Base-by-base conservation (phyloP, 2,797 vertebrate genomes). In the Phylloscopus collybita region DNA sequence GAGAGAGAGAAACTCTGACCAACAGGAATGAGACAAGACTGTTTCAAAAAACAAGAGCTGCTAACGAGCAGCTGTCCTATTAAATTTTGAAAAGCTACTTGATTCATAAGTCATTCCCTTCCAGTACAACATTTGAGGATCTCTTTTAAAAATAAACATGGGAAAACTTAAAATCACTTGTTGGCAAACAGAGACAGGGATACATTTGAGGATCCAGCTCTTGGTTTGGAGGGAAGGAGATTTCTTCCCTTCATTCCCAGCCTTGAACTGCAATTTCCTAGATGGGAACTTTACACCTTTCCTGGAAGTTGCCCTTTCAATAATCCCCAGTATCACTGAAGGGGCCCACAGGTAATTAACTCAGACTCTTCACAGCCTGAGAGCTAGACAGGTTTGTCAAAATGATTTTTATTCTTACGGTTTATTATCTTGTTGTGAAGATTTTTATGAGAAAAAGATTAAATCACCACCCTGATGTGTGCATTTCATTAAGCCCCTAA, bases 361-460 rank as follows among this genome's bases (percentile, higher is more conserved):
- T 94, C 70, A 60, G 89, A 94, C 82, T 94, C 40, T 29, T 67
- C 73, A 82, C 65, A 96, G 73, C 78, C 90, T 71, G 32, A 67
- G 93, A 94, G 51, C 92, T 38, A 61, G 92, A 94, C 94, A 95
- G 91, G 92, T 95, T 96, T 97, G 96, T 97, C 97, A 97, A 94
- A 93, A 95, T 95, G 57, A 96, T 92, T 97, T 97, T 97, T 95
- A 92, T 90, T 97, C 96, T 95, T 95, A 93, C 74, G 61, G 92
- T 96, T 97, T 97, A 98, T 97, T 94, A 94, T 93, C 95, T 97
- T 95, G 80, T 97, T 97, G 97, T 97, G 87, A 87, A 81, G 79
- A 93, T 96, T 98, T 95, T 97, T 97, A 97, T 96, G 92, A 97
- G 94, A 80, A 94, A 94, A 96, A 97, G 96, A 98, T 97, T 98